Conservation (phyloP, 2,113 vertebrate species). For the Syrrhaptes paradoxus region DNA sequence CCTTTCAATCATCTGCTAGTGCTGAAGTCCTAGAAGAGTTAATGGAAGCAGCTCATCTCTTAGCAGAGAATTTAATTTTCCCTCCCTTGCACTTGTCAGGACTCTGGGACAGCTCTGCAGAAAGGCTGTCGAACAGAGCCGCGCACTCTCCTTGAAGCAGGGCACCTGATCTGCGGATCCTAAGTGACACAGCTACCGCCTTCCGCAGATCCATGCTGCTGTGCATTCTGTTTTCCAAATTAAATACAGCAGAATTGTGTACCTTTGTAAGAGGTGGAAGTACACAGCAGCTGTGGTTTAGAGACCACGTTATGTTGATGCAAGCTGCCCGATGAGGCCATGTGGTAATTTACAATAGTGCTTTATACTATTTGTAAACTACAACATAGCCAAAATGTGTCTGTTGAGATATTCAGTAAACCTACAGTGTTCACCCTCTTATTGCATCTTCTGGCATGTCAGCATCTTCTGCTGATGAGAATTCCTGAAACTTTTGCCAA, state of each 20-base stretch:
- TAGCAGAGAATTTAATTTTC: neutral
- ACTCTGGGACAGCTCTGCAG: neutral
- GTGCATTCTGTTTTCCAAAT: neutral
- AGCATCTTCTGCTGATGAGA: slow-evolving; percentile 6
- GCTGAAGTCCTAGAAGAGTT: neutral
- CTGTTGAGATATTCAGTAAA: neutral
- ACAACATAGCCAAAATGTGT: neutral
- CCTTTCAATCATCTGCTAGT: neutral
- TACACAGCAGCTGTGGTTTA: neutral
- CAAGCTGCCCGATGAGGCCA: neutral
- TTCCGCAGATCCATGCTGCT: neutral
- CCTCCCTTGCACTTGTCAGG: neutral
- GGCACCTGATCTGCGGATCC: neutral
- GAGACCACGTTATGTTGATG: neutral
- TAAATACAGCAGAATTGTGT: neutral
- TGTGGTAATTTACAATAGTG: neutral
- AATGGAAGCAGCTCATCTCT: neutral
- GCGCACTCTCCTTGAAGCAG: neutral
- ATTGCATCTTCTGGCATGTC: neutral
- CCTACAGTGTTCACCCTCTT: neutral
- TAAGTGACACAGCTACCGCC: neutral
- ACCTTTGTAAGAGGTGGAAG: neutral
- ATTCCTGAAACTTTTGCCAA: neutral
- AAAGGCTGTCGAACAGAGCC: neutral
- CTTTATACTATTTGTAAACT: neutral